phyloP scores from a whole-genome alignment of 2,888 invertebrate species.

The Teleogryllus oceanicus region DNA sequence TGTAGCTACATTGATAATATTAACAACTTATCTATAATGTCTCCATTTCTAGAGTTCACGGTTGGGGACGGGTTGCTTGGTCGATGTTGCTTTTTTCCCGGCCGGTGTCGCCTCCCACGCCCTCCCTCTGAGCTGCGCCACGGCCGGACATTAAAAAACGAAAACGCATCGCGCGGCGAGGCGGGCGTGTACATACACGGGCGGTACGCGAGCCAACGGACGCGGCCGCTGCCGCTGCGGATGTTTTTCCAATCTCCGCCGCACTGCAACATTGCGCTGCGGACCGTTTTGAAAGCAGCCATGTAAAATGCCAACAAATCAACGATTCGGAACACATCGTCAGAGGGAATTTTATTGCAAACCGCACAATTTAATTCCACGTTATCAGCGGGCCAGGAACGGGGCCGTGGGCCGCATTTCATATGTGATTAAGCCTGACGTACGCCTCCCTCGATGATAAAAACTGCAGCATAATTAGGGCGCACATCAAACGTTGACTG shows the following conservation, averaged over 20 bases:
- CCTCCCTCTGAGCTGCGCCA: too few species aligned
- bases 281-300: neutral
- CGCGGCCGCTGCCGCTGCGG: neutral
- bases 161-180: neutral
- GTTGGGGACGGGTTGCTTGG: too few species aligned
- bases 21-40: too few species aligned
- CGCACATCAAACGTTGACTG: neutral
- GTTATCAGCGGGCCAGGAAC: neutral
- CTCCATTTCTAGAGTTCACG: too few species aligned
- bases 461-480: neutral
- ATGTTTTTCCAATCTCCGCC: neutral
- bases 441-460: neutral
- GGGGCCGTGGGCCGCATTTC: neutral
- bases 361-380: conserved; percentile 18
- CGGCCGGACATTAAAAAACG: neutral
- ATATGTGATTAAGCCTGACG: conserved; percentile 1
- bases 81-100: too few species aligned
- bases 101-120: too few species aligned
- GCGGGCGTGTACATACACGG: neutral
- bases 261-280: neutral
- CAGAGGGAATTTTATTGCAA: neutral
- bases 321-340: conserved; percentile 1
- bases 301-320: neutral
- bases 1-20: too few species aligned
- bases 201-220: neutral